Evolutionary conservation across 2,113 vertebrate genomes (phyloP).

Genomic region (Craseonycteris thonglongyai): DNA sequence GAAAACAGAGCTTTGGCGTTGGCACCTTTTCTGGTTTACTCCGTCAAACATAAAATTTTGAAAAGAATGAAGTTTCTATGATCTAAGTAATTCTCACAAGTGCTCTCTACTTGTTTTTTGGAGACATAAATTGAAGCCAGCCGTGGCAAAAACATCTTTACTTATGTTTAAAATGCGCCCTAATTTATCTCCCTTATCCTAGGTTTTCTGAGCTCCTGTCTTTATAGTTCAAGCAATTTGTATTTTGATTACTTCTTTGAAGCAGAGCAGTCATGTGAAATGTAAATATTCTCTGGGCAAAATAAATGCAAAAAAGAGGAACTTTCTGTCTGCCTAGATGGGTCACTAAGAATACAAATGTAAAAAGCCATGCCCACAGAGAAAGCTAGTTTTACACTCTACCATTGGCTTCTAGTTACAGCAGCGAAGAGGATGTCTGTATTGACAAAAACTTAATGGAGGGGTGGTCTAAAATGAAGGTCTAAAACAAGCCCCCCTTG

Average conservation of each 20-base stretch:
- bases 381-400: slow-evolving; percentile 84
- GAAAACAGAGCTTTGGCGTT: not conserved
- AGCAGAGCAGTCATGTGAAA: slow-evolving; percentile 80
- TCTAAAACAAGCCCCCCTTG: too few relatives aligned
- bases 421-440: slow-evolving; percentile 78
- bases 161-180: slow-evolving; percentile 38
- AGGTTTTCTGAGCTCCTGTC: slow-evolving; percentile 75
- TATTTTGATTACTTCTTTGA: slow-evolving; percentile 81
- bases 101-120: not conserved
- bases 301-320: slow-evolving; percentile 82
- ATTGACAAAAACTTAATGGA: slow-evolving; percentile 72
- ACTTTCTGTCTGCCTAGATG: slow-evolving; percentile 83
- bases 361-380: slow-evolving; percentile 85
- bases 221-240: slow-evolving; percentile 80
- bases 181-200: slow-evolving; percentile 56
- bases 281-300: slow-evolving; percentile 82
- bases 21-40: not conserved
- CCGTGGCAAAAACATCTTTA: slow-evolving; percentile 30
- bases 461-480: slow-evolving; percentile 66
- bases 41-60: not conserved
- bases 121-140: not conserved
- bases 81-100: not conserved
- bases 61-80: not conserved
- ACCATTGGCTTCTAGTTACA: slow-evolving; percentile 73
- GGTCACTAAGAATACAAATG: slow-evolving; percentile 85